phyloP scores from a whole-genome alignment of 1,140 invertebrate species.

The Bombus waltoni region DNA sequence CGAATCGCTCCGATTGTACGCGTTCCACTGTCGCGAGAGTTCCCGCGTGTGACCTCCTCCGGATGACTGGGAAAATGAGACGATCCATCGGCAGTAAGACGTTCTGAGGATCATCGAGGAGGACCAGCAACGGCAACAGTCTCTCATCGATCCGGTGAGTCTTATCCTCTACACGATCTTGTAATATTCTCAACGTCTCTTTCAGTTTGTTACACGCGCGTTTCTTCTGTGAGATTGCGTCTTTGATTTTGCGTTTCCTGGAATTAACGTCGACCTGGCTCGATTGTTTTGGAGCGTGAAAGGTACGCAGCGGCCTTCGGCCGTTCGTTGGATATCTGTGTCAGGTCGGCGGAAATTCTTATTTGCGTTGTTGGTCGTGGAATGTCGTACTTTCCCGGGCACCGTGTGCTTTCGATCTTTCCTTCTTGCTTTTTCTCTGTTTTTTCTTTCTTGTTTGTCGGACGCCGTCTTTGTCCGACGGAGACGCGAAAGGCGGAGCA shows the following conservation, averaged over 20 bases:
- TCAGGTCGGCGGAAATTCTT: slow-evolving; percentile 45
- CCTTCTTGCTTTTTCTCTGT: too few species aligned
- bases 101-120: slow-evolving; percentile 1
- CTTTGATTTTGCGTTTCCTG: slow-evolving; percentile 9
- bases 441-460: background rate
- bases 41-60: slow-evolving; percentile 6
- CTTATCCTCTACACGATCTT: background rate
- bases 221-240: background rate
- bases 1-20: background rate
- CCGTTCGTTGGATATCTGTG: slow-evolving; percentile 43
- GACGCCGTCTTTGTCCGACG: background rate
- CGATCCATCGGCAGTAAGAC: background rate
- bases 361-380: slow-evolving; percentile 21
- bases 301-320: slow-evolving; percentile 50
- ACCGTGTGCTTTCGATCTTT: slow-evolving; percentile 5
- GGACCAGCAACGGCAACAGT: background rate
- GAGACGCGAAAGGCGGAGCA: background rate
- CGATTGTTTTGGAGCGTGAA: slow-evolving; percentile 56
- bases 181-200: background rate
- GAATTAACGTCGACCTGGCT: slow-evolving; percentile 14
- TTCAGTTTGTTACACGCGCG: background rate
- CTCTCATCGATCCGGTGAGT: slow-evolving; percentile 38
- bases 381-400: slow-evolving; percentile 24
- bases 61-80: background rate
- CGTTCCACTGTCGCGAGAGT: background rate